Percentiles rank a stretch among this genome's conserved stretches.
Evolutionary conservation across 2,797 vertebrate genomes (phyloP).

Genomic region (Odontamblyopus lacepedii): DNA sequence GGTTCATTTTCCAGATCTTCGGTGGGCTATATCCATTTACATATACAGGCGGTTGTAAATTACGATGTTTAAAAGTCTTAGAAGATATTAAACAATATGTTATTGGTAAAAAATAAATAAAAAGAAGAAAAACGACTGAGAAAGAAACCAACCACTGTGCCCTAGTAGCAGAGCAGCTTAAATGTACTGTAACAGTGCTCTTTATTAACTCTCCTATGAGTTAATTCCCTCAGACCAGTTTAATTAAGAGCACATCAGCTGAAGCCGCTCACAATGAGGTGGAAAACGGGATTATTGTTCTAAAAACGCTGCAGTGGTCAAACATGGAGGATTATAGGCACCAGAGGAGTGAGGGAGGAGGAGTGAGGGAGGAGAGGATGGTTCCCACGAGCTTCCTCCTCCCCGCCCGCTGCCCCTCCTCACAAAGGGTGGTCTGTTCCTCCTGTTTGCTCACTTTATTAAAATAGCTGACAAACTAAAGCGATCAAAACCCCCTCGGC

Average conservation of each 20-base stretch:
- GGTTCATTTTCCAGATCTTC: too few relatives aligned
- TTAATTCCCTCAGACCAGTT: constrained; percentile 37
- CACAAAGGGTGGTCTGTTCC: constrained; percentile 58
- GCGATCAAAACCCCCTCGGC: constrained; percentile 55
- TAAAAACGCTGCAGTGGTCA: constrained; percentile 35
- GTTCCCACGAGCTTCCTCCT: constrained; percentile 55
- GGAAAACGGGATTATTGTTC: constrained; percentile 70
- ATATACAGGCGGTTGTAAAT: too few relatives aligned
- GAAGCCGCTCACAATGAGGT: constrained; percentile 66
- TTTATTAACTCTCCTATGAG: constrained; percentile 9
- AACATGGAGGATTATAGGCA: constrained; percentile 56
- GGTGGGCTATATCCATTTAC: too few relatives aligned
- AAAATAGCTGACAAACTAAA: constrained; percentile 60
- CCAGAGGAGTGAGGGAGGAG: constrained; percentile 34
- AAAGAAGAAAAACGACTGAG: too few relatives aligned
- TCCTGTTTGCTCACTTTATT: constrained; percentile 61
- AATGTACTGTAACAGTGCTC: constrained; percentile 5
- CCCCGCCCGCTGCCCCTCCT: constrained; percentile 31
- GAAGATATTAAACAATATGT: too few relatives aligned
- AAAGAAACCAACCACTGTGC: too few relatives aligned
- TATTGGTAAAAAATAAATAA: too few relatives aligned
- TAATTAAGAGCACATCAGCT: constrained; percentile 10
- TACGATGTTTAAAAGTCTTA: too few relatives aligned
- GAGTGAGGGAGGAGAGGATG: constrained; percentile 39
- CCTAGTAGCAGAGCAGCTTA: too few relatives aligned